Conservation (phyloP, 2,797 vertebrate species). For the Argyrosomus regius region DNA sequence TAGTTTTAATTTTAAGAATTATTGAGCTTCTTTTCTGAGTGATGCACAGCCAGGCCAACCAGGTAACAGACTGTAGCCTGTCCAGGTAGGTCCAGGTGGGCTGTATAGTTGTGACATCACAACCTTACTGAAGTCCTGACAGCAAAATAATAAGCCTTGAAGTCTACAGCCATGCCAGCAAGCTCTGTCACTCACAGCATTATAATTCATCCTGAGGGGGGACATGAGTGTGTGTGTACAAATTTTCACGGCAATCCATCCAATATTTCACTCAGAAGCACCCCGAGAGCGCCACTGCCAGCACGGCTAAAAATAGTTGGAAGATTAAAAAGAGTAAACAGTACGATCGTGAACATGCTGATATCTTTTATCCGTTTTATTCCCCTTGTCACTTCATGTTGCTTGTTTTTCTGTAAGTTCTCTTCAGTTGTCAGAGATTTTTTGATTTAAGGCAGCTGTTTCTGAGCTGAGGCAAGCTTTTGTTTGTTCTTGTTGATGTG, state of each 20-base stretch:
- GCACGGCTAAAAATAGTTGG: background rate
- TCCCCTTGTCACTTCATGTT: background rate
- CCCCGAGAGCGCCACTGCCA: background rate
- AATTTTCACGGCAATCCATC: background rate
- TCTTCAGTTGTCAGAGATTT: background rate
- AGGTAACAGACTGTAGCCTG: too few species aligned
- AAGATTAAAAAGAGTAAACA: background rate
- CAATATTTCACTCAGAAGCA: background rate
- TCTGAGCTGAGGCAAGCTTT: background rate
- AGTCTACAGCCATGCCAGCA: background rate
- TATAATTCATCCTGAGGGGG: too few species aligned
- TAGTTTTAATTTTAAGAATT: too few species aligned
- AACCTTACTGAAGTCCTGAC: too few species aligned
- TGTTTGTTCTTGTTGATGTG: conserved; percentile 19
- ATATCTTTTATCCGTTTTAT: background rate
- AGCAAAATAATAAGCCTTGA: too few species aligned
- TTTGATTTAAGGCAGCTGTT: background rate
- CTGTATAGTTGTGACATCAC: too few species aligned
- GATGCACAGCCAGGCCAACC: too few species aligned
- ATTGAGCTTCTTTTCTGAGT: too few species aligned
- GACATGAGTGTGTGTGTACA: background rate
- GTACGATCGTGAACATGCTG: background rate
- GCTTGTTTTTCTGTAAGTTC: background rate
- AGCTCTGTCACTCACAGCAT: too few species aligned
- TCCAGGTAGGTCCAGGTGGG: too few species aligned